These are phyloP conservation scores for Drosophila tsacasi DNA, from an alignment of 1,140 invertebrate genomes.

Conservation along the genomic window DNA sequence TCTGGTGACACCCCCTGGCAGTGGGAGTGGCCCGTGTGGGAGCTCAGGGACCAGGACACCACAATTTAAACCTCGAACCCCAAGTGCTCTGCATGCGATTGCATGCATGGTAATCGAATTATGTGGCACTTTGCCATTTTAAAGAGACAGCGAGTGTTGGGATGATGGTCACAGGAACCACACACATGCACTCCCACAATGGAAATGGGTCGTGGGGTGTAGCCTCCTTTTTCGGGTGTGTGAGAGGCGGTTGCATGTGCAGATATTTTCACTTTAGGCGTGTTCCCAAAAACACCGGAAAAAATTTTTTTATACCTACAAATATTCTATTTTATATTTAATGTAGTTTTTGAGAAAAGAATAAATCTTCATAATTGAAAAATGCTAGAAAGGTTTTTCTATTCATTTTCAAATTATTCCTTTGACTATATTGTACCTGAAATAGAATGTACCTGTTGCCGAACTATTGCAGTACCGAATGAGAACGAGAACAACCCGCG, in stretches of 20 bases:
- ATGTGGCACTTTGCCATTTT: constrained; percentile 65
- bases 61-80: constrained; percentile 25
- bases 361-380: not conserved
- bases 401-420: not conserved
- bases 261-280: not conserved
- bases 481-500: not conserved
- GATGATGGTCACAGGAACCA: not conserved
- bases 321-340: too few relatives aligned
- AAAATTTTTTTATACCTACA: too few relatives aligned
- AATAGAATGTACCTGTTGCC: not conserved
- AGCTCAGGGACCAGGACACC: constrained; percentile 1
- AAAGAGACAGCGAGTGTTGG: not conserved
- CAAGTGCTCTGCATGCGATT: constrained; percentile 57
- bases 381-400: not conserved
- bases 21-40: not conserved
- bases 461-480: not conserved
- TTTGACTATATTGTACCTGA: too few relatives aligned
- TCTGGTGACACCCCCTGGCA: not conserved
- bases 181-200: constrained; percentile 5
- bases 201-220: not conserved
- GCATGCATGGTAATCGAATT: constrained; percentile 72
- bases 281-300: not conserved
- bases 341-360: not conserved
- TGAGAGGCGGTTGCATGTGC: not conserved
- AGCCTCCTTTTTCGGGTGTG: not conserved